Evolutionary conservation across 2,113 vertebrate genomes (phyloP), one percentile per base, ranked within the genome.

Genomic region (Ornithorhynchus anatinus): DNA sequence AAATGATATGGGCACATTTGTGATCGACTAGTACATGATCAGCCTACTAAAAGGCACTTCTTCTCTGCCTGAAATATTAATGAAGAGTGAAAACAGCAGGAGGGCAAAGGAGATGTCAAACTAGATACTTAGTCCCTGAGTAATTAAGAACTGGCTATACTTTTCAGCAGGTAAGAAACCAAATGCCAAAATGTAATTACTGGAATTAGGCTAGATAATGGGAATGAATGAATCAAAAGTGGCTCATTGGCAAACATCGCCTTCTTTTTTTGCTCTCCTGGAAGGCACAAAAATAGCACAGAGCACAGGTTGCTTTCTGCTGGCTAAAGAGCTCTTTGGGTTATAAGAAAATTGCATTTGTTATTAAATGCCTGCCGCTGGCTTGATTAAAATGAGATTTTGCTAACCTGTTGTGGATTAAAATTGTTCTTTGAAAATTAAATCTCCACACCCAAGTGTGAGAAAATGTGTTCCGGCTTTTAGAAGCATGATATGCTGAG

Each of bases 261-360:
- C 22, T 64, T 65, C 60, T 75, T 7, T 43, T 35, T 50, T 29
- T 53, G n/a, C 25, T 67, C 11, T 47, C 3, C 2, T 0, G 1
- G 51, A 11, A 45, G 33, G 6, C 20, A 22, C 5, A 20, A 31
- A 57, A 47, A 57, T 40, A 32, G 25, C 27, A 45, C 3, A 52
- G 19, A 59, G 2, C 36, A 20, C 1, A 8, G 2, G 36, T 3
- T 36, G 33, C n/a, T 37, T 52, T 53, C 2, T 0, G 0, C 19
- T 36, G 37, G 38, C n/a, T 69, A 40, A 32, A 69, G 43, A 5
- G 20, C 8, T 39, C 0, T 23, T 69, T 56, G 23, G 36, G 29
- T 56, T 19, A 32, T 45, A 60, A 65, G 42, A 22, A 44, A 45
- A 45, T 23, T 45, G 8, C 25, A 10, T 45, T 45, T 31, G 3